These are phyloP conservation scores for Festucalex cinctus DNA, from an alignment of 2,113 vertebrate genomes.

Conservation along the genomic window DNA sequence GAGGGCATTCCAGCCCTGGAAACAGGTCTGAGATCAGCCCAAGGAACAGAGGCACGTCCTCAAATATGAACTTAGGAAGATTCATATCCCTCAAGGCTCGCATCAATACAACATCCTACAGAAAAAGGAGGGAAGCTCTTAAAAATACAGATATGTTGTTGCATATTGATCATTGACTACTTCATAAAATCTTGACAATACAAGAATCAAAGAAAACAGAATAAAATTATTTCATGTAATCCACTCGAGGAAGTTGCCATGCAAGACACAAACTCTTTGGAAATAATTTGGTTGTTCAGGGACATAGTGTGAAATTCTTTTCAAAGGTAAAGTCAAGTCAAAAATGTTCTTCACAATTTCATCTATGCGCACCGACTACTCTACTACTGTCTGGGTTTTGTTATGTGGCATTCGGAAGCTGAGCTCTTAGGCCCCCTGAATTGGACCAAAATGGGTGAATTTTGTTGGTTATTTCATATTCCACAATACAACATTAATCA, in stretches of 20 bases:
- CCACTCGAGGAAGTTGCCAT: not conserved
- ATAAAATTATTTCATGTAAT: not conserved
- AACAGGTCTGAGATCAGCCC: slow-evolving; percentile 93
- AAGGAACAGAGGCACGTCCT: slow-evolving; percentile 93
- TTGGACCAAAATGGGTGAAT: too few relatives aligned
- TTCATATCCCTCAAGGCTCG: slow-evolving; percentile 95
- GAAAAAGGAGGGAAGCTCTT: not conserved
- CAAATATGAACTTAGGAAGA: slow-evolving; percentile 95
- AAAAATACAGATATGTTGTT: not conserved
- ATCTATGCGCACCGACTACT: too few relatives aligned
- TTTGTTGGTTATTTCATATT: too few relatives aligned
- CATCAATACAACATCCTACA: slow-evolving; percentile 93
- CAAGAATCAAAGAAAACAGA: not conserved
- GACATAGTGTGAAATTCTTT: too few relatives aligned
- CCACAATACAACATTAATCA: too few relatives aligned
- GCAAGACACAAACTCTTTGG: not conserved
- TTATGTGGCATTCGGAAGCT: too few relatives aligned
- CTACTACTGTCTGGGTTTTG: too few relatives aligned
- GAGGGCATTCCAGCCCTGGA: slow-evolving; percentile 89
- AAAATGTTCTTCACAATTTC: too few relatives aligned
- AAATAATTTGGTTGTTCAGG: not conserved
- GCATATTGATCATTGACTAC: not conserved
- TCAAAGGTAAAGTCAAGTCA: too few relatives aligned
- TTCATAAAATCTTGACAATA: not conserved
- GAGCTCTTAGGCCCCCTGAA: too few relatives aligned